A percentile compares a stretch with the other conserved stretches of the same genome.
phyloP scores from a whole-genome alignment of 2,797 vertebrate species.

The Chelidonichthys spinosus region DNA sequence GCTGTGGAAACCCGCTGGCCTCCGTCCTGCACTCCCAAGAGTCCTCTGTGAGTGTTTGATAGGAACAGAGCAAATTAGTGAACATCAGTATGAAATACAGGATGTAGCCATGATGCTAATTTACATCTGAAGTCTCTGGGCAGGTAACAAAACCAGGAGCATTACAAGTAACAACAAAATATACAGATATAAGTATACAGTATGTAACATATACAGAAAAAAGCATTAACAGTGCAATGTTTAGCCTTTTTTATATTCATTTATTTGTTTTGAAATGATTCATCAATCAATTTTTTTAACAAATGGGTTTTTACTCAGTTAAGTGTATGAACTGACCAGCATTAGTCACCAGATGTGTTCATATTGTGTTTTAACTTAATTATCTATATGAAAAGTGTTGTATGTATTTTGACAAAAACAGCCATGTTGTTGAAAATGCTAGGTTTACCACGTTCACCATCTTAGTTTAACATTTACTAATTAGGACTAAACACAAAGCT shows the following conservation, averaged over 20 bases:
- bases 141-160: no score
- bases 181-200: no score
- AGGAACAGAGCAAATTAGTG: background rate
- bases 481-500: no score
- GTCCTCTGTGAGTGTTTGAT: constrained; percentile 74
- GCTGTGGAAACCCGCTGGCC: constrained; percentile 83
- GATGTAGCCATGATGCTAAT: background rate
- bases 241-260: background rate
- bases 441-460: no score
- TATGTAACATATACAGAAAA: background rate
- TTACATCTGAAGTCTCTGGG: no score
- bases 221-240: background rate
- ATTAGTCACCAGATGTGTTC: background rate
- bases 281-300: background rate
- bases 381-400: background rate
- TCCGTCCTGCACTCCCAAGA: constrained; percentile 76
- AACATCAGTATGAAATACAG: background rate
- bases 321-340: background rate
- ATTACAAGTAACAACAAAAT: no score
- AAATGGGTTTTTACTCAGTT: background rate
- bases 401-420: background rate
- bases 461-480: no score
- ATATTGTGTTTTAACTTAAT: background rate
- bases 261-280: background rate
- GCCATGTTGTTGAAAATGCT: no score